These are phyloP conservation scores for Orchesella flavescens DNA, from an alignment of 2,888 invertebrate species.

Conservation along the genomic window DNA sequence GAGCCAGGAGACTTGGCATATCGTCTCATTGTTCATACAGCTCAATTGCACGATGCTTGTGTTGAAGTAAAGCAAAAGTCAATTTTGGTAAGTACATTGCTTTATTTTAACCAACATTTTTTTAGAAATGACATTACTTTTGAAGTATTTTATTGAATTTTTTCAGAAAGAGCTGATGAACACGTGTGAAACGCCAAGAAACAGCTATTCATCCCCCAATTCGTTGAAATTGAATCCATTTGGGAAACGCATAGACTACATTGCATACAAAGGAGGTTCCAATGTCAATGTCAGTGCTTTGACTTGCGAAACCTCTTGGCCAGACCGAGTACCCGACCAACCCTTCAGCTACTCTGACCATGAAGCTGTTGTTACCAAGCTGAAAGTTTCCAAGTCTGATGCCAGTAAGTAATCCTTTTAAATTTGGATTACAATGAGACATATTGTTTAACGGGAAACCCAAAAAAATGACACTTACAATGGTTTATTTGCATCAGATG, in stretches of 20 bases:
- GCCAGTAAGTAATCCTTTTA: slow-evolving; percentile 67
- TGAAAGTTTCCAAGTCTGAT: slow-evolving; percentile 73
- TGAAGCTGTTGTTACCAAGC: slow-evolving; percentile 84
- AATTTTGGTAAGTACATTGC: slow-evolving; percentile 38
- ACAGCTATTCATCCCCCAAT: slow-evolving; percentile 84
- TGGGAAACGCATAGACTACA: slow-evolving; percentile 95
- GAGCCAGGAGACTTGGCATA: slow-evolving; percentile 90
- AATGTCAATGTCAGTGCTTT: slow-evolving; percentile 75
- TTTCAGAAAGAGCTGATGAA: slow-evolving; percentile 72
- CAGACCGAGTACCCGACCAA: slow-evolving; percentile 82
- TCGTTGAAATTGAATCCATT: slow-evolving; percentile 78
- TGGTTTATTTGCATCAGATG: slow-evolving; percentile 36
- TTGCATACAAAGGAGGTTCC: slow-evolving; percentile 80
- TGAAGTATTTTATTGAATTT: background rate
- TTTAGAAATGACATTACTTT: too few relatives aligned
- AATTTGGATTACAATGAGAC: background rate
- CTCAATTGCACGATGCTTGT: slow-evolving; percentile 71
- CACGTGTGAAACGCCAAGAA: slow-evolving; percentile 86
- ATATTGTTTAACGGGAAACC: background rate
- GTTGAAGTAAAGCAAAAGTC: slow-evolving; percentile 57
- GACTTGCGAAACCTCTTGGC: slow-evolving; percentile 82
- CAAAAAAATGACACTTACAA: too few relatives aligned
- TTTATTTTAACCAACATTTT: background rate
- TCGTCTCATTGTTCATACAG: slow-evolving; percentile 76
- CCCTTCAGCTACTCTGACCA: slow-evolving; percentile 91